A percentile compares a stretch with the other conserved stretches of the same genome.
phyloP scores from a whole-genome alignment of 2,888 invertebrate species.

The Stomorhina lunata region DNA sequence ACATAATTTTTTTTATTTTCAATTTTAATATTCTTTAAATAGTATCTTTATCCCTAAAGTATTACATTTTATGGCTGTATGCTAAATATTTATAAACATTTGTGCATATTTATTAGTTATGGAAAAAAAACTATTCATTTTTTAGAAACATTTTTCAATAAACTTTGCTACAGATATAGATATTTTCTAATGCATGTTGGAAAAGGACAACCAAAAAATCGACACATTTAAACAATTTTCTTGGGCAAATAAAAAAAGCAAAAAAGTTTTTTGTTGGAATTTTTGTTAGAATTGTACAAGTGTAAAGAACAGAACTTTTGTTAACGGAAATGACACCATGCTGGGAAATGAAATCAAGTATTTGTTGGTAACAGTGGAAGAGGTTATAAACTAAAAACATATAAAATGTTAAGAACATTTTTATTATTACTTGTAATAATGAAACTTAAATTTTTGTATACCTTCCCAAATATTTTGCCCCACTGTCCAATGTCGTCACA shows the following conservation, averaged over 20 bases:
- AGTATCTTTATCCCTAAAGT: no score
- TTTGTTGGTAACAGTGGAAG: background rate
- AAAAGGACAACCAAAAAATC: background rate
- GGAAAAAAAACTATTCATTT: background rate
- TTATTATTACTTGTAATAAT: background rate
- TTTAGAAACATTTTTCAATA: conserved; percentile 12
- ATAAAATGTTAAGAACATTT: background rate
- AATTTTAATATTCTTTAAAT: conserved; percentile 1
- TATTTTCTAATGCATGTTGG: conserved; percentile 14
- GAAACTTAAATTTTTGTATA: background rate
- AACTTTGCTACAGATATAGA: conserved; percentile 15
- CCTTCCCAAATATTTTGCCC: background rate
- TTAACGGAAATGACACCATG: conserved; percentile 49
- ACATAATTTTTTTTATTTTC: background rate
- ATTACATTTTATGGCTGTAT: background rate
- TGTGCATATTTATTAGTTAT: background rate
- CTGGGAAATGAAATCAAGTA: background rate
- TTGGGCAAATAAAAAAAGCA: conserved; percentile 9
- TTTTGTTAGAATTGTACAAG: conserved; percentile 5
- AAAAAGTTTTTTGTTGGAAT: background rate
- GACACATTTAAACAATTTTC: background rate
- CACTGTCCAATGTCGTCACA: background rate
- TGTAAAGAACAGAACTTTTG: conserved; percentile 24
- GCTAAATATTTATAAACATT: background rate
- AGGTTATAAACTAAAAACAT: background rate